Conservation (phyloP, 2,797 vertebrate genomes). For the Mus spretus region DNA sequence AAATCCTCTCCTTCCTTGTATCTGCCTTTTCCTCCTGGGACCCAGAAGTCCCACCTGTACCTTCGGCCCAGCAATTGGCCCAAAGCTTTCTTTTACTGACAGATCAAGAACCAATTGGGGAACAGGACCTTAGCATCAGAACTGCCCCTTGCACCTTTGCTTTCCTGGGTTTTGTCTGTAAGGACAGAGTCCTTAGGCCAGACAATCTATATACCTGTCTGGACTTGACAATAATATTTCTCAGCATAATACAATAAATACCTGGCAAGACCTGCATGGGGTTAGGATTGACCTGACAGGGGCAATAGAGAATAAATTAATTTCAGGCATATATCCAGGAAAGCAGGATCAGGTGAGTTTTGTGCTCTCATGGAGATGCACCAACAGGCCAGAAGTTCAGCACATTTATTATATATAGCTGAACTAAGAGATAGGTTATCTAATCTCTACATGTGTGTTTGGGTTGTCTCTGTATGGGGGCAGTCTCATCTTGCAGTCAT, state of each 20-base stretch:
- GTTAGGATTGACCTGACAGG: neutral
- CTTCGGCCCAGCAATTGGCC: neutral
- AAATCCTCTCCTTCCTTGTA: neutral
- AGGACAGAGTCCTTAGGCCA: neutral
- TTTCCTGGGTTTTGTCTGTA: neutral
- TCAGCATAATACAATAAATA: conserved; percentile 50
- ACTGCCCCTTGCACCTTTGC: neutral
- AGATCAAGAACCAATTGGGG: neutral
- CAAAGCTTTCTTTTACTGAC: neutral
- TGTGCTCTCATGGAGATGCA: neutral
- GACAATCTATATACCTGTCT: neutral
- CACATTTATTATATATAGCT: too few relatives aligned
- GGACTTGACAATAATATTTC: neutral
- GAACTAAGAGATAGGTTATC: neutral
- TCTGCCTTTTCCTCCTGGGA: neutral
- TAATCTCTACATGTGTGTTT: neutral
- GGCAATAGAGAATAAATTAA: neutral
- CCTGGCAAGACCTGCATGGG: neutral
- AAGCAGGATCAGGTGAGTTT: neutral
- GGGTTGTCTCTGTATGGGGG: neutral
- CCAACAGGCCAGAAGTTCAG: neutral
- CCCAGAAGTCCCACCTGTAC: neutral
- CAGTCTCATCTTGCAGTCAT: too few relatives aligned
- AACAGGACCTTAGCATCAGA: neutral
- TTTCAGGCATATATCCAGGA: neutral